A percentile compares a stretch with the other conserved stretches of the same genome.
These are phyloP conservation scores for Lipophrys pholis DNA, from an alignment of 2,113 vertebrate species.

Conservation along the genomic window DNA sequence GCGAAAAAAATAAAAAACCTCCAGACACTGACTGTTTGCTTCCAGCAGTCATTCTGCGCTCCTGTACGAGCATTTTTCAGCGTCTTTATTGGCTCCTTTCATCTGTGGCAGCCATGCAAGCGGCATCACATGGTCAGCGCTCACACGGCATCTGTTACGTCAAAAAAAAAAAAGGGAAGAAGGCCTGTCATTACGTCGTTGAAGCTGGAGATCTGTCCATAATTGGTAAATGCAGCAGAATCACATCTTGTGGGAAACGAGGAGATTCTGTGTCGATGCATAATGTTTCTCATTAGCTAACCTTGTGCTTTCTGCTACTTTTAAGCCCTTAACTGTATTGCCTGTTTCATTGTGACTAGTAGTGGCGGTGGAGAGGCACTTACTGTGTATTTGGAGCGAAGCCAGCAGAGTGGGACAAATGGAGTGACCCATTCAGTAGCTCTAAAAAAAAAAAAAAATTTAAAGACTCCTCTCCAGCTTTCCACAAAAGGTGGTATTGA, in stretches of 20 bases:
- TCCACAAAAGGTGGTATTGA: conserved; percentile 79
- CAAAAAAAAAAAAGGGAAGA: conserved; percentile 23
- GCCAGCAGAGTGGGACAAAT: conserved; percentile 67
- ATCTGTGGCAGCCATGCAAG: conserved; percentile 20
- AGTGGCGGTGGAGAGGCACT: conserved; percentile 59
- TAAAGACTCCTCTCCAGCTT: conserved; percentile 45
- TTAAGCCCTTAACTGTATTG: conserved; percentile 44
- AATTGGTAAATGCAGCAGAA: conserved; percentile 61
- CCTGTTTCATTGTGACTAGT: conserved; percentile 64
- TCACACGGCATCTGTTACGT: conserved; percentile 43
- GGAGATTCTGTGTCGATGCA: conserved; percentile 30
- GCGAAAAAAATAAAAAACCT: conserved; percentile 39
- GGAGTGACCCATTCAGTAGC: conserved; percentile 61
- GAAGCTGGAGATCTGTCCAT: conserved; percentile 56
- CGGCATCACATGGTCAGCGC: conserved; percentile 32
- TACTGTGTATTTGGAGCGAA: conserved; percentile 58
- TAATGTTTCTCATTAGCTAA: conserved; percentile 48
- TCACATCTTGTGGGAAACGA: conserved; percentile 46
- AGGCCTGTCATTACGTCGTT: conserved; percentile 48
- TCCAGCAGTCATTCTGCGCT: conserved; percentile 16
- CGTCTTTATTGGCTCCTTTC: conserved; percentile 16
- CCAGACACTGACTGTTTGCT: neutral
- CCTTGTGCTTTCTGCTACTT: conserved; percentile 43
- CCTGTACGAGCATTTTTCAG: conserved; percentile 16
- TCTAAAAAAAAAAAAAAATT: conserved; percentile 28